Evolutionary conservation across 2,888 invertebrate species (phyloP), one percentile per base, ranked within the genome.

Genomic region (Automeris io): DNA sequence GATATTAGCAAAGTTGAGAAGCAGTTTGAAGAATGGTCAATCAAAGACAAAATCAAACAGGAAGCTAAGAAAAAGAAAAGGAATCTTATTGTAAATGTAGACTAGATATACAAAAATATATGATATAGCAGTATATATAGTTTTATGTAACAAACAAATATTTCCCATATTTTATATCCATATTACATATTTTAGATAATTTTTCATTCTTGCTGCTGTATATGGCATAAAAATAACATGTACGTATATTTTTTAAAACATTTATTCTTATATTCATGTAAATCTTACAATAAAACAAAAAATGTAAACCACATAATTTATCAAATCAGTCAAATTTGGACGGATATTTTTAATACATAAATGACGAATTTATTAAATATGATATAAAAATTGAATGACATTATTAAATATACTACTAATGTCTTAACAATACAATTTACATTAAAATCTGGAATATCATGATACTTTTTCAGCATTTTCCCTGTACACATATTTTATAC

Each of bases 1-100:
- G 91, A 94, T 43, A 92, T 95, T 19, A 88, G 88, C 36, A 75
- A 75, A 33, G 87, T 90, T 0, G 88, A 88, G 40, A 66, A 87
- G 35, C 86, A 90, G 56, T 70, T 90, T 8, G 74, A 88, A 13
- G 79, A 90, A 35, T 86, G 86, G 86, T 71, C 62, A 9, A 46
- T 66, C 0, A 81, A 66, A 26, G 79, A 85, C 47, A 61, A 79
- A 8, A 57, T 78, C 1, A 85, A 83, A 54, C 70, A 78, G 39
- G 58, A 82, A 34, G 72, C 76, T 0, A 75, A 58, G 56, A 79
- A 75, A 50, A 83, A 75, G 55, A 83, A 65, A 54, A 79, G 57
- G 48, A 72, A 67, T 48, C 45, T 82, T 18, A 49, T 81, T 18
- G 45, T 73, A 24, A 75, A 77, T 35, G 34, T 52, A 32, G 50